Evolutionary conservation across 2,888 invertebrate species (phyloP).

Genomic region (Pantelozetes paolii): DNA sequence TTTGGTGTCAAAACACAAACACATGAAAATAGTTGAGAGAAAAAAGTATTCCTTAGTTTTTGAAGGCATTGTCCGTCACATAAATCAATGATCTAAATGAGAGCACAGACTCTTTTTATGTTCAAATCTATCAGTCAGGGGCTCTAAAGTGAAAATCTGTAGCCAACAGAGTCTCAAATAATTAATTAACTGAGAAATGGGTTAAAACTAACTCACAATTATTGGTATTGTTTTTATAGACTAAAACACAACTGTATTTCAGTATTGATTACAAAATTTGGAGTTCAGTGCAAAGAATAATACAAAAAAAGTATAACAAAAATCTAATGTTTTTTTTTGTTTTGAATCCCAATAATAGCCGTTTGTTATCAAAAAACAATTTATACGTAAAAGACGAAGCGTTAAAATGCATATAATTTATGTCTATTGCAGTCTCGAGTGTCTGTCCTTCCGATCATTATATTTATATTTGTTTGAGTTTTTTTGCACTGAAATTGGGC

Average conservation of each 20-base stretch:
- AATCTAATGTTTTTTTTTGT: neutral
- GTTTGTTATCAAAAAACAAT: slow-evolving; percentile 3
- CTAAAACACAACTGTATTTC: no score
- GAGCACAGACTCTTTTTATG: neutral
- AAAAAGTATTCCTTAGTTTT: neutral
- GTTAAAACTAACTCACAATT: no score
- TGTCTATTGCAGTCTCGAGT: slow-evolving; percentile 21
- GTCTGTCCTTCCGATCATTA: slow-evolving; percentile 19
- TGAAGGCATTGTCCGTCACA: neutral
- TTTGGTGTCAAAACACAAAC: neutral
- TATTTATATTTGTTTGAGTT: no score
- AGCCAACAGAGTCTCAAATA: neutral
- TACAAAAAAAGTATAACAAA: neutral
- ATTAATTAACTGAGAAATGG: neutral
- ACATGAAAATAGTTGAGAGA: neutral
- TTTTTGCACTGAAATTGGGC: no score
- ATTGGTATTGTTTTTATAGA: no score
- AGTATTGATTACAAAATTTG: neutral
- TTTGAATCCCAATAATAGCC: neutral
- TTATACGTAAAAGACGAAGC: neutral
- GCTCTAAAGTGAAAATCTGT: neutral
- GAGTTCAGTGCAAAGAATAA: neutral
- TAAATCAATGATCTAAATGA: slow-evolving; percentile 1
- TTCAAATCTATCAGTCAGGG: neutral
- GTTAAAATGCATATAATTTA: slow-evolving; percentile 25